Conservation (phyloP, 2,797 vertebrate species). For the Centroberyx gerrardi region DNA sequence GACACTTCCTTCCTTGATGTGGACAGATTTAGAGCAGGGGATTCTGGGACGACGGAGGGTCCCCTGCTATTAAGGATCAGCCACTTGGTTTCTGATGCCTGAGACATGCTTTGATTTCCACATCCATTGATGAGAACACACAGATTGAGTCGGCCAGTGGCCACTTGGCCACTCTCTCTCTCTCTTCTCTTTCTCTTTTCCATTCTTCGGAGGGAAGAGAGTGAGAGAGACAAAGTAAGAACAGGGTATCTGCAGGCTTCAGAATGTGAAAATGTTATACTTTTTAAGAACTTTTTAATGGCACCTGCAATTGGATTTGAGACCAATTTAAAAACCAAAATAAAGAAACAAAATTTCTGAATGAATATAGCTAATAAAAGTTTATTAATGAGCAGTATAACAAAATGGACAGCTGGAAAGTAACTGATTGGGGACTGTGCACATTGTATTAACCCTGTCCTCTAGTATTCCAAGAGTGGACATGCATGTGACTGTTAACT, state of each 20-base stretch:
- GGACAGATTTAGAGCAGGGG: conserved; percentile 50
- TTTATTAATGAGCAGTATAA: too few species aligned
- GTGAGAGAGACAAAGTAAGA: conserved; percentile 2
- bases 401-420: too few species aligned
- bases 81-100: conserved; percentile 31
- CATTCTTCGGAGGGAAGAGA: not conserved
- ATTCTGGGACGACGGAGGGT: conserved; percentile 42
- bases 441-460: too few species aligned
- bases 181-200: conserved; percentile 24
- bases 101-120: conserved; percentile 43
- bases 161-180: conserved; percentile 41
- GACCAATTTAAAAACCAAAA: not conserved
- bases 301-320: not conserved
- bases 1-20: conserved; percentile 48
- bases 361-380: too few species aligned
- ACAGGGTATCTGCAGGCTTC: not conserved
- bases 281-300: not conserved
- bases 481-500: too few species aligned
- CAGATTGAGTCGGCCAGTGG: not conserved
- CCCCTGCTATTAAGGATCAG: conserved; percentile 34
- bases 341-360: not conserved
- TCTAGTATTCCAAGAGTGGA: too few species aligned
- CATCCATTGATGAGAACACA: conserved; percentile 57
- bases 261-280: not conserved
- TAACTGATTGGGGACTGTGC: too few species aligned